Base-by-base conservation (phyloP, 2,888 invertebrate genomes). In the Galeopsomyia nigrocyanea region DNA sequence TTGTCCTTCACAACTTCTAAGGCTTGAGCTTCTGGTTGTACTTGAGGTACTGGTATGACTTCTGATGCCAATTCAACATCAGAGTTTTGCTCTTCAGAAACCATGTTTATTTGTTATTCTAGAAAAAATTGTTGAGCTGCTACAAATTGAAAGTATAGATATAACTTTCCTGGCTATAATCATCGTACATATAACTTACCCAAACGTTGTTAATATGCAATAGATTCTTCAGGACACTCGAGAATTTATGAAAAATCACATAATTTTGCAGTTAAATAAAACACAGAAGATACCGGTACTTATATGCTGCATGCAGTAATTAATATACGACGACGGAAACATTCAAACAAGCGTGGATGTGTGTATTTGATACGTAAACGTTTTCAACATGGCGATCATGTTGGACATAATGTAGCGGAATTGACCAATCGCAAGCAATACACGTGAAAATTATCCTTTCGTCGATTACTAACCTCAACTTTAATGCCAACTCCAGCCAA, bases 61-160 rank as follows among this genome's bases (percentile, higher is more conserved):
- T 86, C 86, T 0, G 86, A 84, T 1, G 81, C 85, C 63, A 86
- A 76, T 53, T 84, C 85, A 76, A 82, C 79, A 14, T 81, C 80
- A 9, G 81, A 79, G 63, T 82, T 80, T 62, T 84, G 84, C 73
- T 85, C 84, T 80, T 86, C 86, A 68, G 81, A 84, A 63, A 86
- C 86, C 86, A 86, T 86, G 74, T 70, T 39, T 39, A 10, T 13
- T 9, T 39, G n/a, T 26, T 60, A 60, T 21, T 19, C 9, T 39
- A 39, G 39, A 39, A 39, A 39, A 39, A 39, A 13, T 39, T 13
- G 5, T 39, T 39, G 10, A 9, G 39, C 7, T 13, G 1, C 10
- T 39, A 7, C 13, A 39, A 39, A 39, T 39, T 39, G 10, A 39
- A 39, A 39, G 39, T 39, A 13, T 13, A 26, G 26, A 26, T 26